Evolutionary conservation across 2,113 vertebrate species (phyloP).

Genomic region (Xiphias gladius): DNA sequence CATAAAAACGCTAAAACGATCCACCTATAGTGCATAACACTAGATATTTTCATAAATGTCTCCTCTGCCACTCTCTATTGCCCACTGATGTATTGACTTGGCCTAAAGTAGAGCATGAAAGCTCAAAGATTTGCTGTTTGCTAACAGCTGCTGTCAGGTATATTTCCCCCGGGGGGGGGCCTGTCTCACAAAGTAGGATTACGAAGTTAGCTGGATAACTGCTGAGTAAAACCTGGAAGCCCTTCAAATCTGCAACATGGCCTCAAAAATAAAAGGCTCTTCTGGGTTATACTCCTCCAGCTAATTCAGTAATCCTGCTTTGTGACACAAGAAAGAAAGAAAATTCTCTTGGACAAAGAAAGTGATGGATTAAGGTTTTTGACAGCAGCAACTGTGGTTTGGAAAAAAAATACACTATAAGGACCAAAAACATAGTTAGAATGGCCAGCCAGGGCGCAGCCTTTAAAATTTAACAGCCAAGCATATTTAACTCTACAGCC

Average conservation of each 20-base stretch:
- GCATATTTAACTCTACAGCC: constrained; percentile 11
- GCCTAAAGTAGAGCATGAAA: constrained; percentile 6
- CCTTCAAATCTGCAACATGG: constrained; percentile 24
- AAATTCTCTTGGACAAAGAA: constrained; percentile 14
- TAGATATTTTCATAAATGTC: neutral
- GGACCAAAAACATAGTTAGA: neutral
- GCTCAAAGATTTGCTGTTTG: constrained; percentile 21
- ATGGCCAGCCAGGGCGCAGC: neutral
- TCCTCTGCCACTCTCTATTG: neutral
- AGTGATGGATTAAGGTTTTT: constrained; percentile 17
- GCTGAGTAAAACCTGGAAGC: constrained; percentile 30
- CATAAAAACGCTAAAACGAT: neutral
- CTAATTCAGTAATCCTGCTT: constrained; percentile 32
- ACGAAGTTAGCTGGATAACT: constrained; percentile 47
- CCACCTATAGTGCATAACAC: neutral
- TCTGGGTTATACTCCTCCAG: constrained; percentile 12
- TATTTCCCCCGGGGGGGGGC: neutral
- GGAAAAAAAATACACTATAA: constrained; percentile 18
- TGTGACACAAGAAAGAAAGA: constrained; percentile 18
- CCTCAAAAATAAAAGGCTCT: constrained; percentile 26
- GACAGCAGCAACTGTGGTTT: constrained; percentile 13
- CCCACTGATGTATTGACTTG: neutral
- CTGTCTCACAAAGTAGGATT: constrained; percentile 28
- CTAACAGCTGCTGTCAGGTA: constrained; percentile 15
- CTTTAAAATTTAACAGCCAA: constrained; percentile 27